Evolutionary conservation across 2,888 invertebrate species (phyloP).

Genomic region (Baccha elongata): DNA sequence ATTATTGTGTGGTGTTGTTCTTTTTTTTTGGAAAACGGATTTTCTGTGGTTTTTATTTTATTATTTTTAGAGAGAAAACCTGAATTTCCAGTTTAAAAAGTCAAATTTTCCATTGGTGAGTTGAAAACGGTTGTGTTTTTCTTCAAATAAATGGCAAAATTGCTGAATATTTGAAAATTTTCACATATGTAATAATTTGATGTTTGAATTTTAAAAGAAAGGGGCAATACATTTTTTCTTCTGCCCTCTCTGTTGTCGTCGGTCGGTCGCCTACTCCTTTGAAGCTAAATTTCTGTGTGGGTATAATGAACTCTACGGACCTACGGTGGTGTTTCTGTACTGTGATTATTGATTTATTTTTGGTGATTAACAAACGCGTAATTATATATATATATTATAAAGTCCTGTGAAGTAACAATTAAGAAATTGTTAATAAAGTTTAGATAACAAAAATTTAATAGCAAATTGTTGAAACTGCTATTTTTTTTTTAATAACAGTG

Average conservation of each 20-base stretch:
- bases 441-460: not conserved
- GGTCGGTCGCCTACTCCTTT: constrained; percentile 62
- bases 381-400: not conserved
- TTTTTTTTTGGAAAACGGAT: constrained; percentile 46
- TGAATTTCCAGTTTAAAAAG: constrained; percentile 21
- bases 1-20: constrained; percentile 52
- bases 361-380: constrained; percentile 43
- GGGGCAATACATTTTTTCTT: constrained; percentile 29
- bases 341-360: constrained; percentile 60
- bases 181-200: constrained; percentile 34
- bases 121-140: not conserved
- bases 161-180: not conserved
- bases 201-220: constrained; percentile 18
- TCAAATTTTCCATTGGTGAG: constrained; percentile 51
- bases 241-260: constrained; percentile 27
- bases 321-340: constrained; percentile 55
- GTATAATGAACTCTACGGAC: constrained; percentile 70
- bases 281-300: constrained; percentile 54
- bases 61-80: constrained; percentile 1
- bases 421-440: no score
- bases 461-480: constrained; percentile 4
- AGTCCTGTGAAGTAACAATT: constrained; percentile 10
- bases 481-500: constrained; percentile 31
- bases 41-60: constrained; percentile 27
- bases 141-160: constrained; percentile 7